phyloP scores from a whole-genome alignment of 2,113 vertebrate genomes.

The Dipodomys spectabilis region DNA sequence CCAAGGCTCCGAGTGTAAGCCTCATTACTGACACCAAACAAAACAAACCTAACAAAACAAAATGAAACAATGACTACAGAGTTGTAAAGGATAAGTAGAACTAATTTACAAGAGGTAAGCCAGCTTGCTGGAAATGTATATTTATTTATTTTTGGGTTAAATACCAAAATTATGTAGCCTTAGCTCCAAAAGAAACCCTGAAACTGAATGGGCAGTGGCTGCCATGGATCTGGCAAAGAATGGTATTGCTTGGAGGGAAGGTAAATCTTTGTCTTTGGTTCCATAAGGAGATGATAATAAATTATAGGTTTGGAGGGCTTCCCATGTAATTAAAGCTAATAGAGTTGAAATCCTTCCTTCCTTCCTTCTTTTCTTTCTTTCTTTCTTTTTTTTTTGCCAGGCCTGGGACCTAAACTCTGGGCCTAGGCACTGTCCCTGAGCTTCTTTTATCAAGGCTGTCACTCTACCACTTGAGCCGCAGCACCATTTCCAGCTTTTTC shows the following conservation, averaged over 20 bases:
- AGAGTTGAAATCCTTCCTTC: background rate
- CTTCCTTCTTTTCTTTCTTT: too few species aligned
- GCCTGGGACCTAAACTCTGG: too few species aligned
- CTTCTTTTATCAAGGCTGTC: too few species aligned
- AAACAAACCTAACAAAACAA: too few species aligned
- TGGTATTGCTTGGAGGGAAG: background rate
- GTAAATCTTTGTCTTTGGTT: conserved; percentile 8
- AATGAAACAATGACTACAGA: background rate
- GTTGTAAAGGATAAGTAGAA: conserved; percentile 32
- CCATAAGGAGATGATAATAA: conserved; percentile 24
- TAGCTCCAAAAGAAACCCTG: background rate
- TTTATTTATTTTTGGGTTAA: conserved; percentile 17
- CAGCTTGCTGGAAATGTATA: background rate
- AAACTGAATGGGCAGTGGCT: background rate
- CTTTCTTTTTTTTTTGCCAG: too few species aligned
- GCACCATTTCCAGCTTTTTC: too few species aligned
- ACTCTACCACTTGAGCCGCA: too few species aligned
- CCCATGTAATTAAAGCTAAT: conserved; percentile 58
- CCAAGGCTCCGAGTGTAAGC: too few species aligned
- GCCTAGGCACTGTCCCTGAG: too few species aligned
- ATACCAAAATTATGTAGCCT: background rate
- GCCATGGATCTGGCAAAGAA: background rate
- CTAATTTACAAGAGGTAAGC: background rate
- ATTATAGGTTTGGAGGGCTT: background rate
- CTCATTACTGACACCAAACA: too few species aligned